Evolutionary conservation across 2,797 vertebrate genomes (phyloP), one percentile per base, ranked within the genome.

Genomic region (Nannoperca australis): DNA sequence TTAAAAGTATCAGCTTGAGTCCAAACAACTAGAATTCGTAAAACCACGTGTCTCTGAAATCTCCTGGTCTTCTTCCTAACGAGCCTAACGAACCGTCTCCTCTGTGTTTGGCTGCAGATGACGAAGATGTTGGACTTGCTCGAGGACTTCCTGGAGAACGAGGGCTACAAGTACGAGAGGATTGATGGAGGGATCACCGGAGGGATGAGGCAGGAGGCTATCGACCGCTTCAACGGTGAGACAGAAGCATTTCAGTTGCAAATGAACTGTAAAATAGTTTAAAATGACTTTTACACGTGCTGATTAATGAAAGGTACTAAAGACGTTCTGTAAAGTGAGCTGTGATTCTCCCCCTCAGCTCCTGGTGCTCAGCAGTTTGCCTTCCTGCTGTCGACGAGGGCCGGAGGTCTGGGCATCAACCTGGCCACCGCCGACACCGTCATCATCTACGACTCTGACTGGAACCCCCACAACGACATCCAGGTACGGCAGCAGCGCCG

Each of bases 381-480:
- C 88, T 99, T 99, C 94, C 95, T 99, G 78, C 93, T 99, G 90
- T 99, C 98, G 8, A 99, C 98, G 38, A 96, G 98, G 89, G 98
- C 98, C 61, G 98, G 98, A 38, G 98, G 98, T 83, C 94, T 99
- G 85, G 98, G 98, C 2, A 99, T 99, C 92, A 99, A 99, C 89
- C 91, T 99, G 92, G 98, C 98, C 79, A 99, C 98, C 7, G 98
- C 98, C 59, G 98, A 99, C 94, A 99, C 98, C 0, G 98, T 99
- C 83, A 93, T 99, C 83, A 99, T 99, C 85, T 99, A 99, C 27
- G 98, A 99, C 90, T 99, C 98, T 0, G 98, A 99, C 93, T 99
- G 98, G 98, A 99, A 99, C 85, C 98, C 98, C 18, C 98, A 99
- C 93, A 99, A 99, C 53, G 98, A 99, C 90, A 99, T 99, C 84